These are phyloP conservation scores for Acridotheres tristis DNA, from an alignment of 2,797 vertebrate genomes.

Conservation along the genomic window DNA sequence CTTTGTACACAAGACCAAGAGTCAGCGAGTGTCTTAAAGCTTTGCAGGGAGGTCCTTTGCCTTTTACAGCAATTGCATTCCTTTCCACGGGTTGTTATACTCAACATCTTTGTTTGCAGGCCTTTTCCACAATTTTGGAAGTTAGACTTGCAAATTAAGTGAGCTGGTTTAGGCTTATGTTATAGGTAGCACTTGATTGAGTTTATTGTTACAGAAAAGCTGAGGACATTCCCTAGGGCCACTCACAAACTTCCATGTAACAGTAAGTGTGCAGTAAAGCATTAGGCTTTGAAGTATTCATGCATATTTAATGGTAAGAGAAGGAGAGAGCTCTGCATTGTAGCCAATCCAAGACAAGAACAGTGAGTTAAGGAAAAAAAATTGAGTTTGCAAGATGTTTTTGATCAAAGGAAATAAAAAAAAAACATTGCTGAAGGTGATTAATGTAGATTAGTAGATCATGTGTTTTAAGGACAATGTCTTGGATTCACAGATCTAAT, in stretches of 20 bases:
- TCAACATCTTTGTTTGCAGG: not conserved
- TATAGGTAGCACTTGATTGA: slow-evolving; percentile 24
- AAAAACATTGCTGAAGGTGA: not conserved
- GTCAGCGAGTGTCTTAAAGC: not conserved
- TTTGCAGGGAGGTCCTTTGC: not conserved
- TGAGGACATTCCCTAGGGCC: slow-evolving; percentile 43
- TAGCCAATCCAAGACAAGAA: not conserved
- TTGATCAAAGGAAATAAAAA: not conserved
- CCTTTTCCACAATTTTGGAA: not conserved
- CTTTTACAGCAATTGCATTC: not conserved
- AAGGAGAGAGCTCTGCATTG: not conserved
- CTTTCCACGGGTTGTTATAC: not conserved
- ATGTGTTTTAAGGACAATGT: not conserved
- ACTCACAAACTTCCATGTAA: not conserved
- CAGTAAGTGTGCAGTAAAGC: not conserved
- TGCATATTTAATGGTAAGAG: slow-evolving; percentile 22
- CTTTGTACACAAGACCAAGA: not conserved
- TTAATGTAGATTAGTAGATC: not conserved
- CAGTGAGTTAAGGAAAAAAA: not conserved
- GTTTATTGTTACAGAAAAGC: slow-evolving; percentile 42
- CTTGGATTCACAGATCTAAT: not conserved
- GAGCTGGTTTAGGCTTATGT: not conserved
- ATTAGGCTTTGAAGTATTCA: slow-evolving; percentile 29
- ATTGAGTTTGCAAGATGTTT: not conserved
- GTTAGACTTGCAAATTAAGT: slow-evolving; percentile 55